These are phyloP conservation scores for Galeopterus variegatus DNA, from an alignment of 2,113 vertebrate genomes.

Conservation along the genomic window DNA sequence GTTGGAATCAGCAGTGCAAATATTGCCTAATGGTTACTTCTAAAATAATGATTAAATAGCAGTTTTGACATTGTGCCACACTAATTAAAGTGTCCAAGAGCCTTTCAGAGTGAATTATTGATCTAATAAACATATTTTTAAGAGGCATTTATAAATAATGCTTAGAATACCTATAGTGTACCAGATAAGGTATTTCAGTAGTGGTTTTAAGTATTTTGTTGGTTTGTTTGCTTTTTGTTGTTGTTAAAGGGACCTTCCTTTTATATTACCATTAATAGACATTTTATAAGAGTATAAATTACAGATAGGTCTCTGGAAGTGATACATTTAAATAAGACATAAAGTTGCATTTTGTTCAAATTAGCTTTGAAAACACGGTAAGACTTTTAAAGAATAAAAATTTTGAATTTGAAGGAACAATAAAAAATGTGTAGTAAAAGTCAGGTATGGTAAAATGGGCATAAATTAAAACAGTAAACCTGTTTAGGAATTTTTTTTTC, in stretches of 20 bases:
- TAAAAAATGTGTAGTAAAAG: background rate
- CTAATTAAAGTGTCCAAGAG: background rate
- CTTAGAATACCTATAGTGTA: background rate
- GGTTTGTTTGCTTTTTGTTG: background rate
- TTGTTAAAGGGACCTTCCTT: background rate
- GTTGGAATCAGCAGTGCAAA: background rate
- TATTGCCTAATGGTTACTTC: background rate
- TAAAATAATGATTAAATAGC: constrained; percentile 8
- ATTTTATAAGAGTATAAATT: background rate
- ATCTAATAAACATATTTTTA: constrained; percentile 41
- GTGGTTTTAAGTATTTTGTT: background rate
- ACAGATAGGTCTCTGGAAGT: background rate
- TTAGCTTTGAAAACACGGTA: background rate
- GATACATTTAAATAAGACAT: background rate
- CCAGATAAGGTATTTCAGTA: background rate
- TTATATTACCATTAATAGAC: background rate
- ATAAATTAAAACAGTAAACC: background rate
- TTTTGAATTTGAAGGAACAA: background rate
- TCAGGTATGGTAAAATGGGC: background rate
- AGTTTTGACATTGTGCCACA: background rate
- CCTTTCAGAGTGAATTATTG: background rate
- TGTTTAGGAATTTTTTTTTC: constrained; percentile 29
- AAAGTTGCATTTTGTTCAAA: background rate
- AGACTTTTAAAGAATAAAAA: background rate
- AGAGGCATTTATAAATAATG: background rate